Conservation (phyloP, 2,888 invertebrate genomes). For the Erebia epiphron region DNA sequence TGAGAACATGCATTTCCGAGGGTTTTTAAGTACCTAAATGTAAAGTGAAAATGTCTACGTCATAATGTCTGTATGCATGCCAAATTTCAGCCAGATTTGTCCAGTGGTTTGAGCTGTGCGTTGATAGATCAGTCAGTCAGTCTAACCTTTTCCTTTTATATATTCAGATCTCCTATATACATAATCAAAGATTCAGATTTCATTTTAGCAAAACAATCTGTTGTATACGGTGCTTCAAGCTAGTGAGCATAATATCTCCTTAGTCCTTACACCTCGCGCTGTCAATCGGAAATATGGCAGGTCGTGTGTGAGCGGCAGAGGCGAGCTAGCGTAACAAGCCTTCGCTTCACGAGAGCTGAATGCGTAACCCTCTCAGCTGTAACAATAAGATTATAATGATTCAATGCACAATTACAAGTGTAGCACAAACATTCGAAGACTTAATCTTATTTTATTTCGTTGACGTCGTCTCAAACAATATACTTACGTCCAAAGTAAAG, state of each 20-base stretch:
- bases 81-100: too few relatives aligned
- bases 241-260: neutral
- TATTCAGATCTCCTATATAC: too few relatives aligned
- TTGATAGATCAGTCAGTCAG: too few relatives aligned
- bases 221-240: neutral
- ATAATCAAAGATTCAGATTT: too few relatives aligned
- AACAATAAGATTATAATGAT: conserved; percentile 13
- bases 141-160: too few relatives aligned
- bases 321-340: conserved; percentile 1
- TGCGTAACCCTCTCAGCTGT: neutral
- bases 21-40: too few relatives aligned
- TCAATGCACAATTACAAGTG: conserved; percentile 7
- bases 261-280: neutral
- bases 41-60: too few relatives aligned
- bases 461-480: neutral
- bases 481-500: neutral
- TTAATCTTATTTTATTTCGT: too few relatives aligned
- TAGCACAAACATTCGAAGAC: neutral
- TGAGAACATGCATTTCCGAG: too few relatives aligned
- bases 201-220: too few relatives aligned
- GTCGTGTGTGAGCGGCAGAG: neutral
- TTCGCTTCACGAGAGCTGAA: neutral
- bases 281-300: conserved; percentile 6
- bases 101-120: too few relatives aligned
- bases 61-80: too few relatives aligned